phyloP scores from a whole-genome alignment of 2,113 vertebrate genomes.

The Etia nguti region DNA sequence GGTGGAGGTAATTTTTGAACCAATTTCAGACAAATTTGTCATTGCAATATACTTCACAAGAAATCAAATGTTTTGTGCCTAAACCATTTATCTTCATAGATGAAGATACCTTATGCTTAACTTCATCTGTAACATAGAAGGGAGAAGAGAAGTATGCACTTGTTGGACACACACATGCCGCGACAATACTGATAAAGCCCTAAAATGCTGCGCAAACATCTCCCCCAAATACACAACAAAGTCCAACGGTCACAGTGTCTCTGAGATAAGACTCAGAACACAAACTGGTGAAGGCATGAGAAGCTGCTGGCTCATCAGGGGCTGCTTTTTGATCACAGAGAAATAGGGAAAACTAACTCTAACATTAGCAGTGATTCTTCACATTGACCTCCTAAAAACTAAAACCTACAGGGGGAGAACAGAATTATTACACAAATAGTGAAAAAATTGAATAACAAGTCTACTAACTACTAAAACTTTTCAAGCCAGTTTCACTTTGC shows the following conservation, averaged over 20 bases:
- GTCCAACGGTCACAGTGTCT: conserved; percentile 38
- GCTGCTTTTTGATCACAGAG: neutral
- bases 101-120: neutral
- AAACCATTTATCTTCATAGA: neutral
- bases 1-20: neutral
- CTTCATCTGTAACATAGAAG: neutral
- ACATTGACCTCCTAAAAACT: neutral
- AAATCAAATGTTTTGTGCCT: neutral
- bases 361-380: neutral
- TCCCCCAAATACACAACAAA: conserved; percentile 19
- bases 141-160: neutral
- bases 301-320: neutral
- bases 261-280: conserved; percentile 28
- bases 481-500: neutral
- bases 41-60: neutral
- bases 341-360: neutral
- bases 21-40: neutral
- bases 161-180: neutral
- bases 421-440: neutral
- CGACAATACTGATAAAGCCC: neutral
- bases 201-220: neutral
- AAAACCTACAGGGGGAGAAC: neutral
- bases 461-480: neutral
- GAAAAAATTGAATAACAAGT: neutral
- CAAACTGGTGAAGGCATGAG: neutral